phyloP scores from a whole-genome alignment of 2,797 vertebrate genomes.

The Molossus molossus region DNA sequence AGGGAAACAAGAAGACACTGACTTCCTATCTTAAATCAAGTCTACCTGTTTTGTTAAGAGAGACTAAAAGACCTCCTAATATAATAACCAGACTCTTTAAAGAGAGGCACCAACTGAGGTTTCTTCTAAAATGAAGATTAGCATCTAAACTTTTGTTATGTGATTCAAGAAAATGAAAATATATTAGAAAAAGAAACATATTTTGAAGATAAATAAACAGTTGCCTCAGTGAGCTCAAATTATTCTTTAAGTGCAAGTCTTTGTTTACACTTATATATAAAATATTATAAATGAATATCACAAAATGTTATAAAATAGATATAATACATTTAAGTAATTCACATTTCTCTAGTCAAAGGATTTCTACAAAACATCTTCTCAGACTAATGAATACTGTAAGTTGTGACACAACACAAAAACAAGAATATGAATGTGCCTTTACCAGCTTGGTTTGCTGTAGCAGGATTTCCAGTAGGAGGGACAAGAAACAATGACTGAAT shows the following conservation, averaged over 20 bases:
- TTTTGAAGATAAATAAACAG: conserved; percentile 56
- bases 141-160: background rate
- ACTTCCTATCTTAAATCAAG: conserved; percentile 46
- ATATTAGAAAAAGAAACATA: conserved; percentile 46
- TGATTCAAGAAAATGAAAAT: conserved; percentile 46
- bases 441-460: conserved; percentile 93
- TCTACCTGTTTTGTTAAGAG: conserved; percentile 39
- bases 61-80: background rate
- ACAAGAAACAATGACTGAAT: conserved; percentile 99
- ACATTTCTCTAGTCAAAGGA: conserved; percentile 30
- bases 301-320: background rate
- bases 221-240: background rate
- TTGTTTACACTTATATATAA: conserved; percentile 18
- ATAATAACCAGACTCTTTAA: conserved; percentile 30
- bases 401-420: conserved; percentile 23
- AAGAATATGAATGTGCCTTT: conserved; percentile 74
- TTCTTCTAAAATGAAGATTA: conserved; percentile 54
- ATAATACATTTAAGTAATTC: background rate
- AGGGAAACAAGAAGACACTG: background rate
- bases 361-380: conserved; percentile 37
- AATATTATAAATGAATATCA: background rate
- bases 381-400: background rate
- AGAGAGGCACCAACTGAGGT: conserved; percentile 37
- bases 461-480: conserved; percentile 92
- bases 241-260: conserved; percentile 54